These are phyloP conservation scores for Austrolebias charrua DNA, from an alignment of 2,797 vertebrate genomes.

Conservation along the genomic window DNA sequence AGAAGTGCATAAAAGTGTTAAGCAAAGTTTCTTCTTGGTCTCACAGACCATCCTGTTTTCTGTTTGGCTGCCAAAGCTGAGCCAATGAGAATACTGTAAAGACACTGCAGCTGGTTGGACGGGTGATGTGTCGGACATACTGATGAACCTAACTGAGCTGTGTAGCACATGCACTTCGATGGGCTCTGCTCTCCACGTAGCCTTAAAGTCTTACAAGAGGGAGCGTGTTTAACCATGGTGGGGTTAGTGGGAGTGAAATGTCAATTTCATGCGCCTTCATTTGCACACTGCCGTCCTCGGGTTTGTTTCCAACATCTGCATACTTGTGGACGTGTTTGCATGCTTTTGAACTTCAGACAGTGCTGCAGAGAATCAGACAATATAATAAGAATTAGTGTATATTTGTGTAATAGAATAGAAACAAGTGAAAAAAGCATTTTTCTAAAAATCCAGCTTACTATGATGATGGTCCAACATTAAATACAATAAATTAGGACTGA, in stretches of 20 bases:
- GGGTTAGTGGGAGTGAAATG: constrained; percentile 2
- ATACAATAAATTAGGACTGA: constrained; percentile 4
- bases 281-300: background rate
- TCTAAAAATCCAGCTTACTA: background rate
- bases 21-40: background rate
- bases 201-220: constrained; percentile 6
- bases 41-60: constrained; percentile 16
- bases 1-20: background rate
- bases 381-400: background rate
- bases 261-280: background rate
- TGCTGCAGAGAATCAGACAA: background rate
- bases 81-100: constrained; percentile 8
- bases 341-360: constrained; percentile 1
- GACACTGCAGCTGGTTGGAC: constrained; percentile 1
- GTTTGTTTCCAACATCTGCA: background rate
- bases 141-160: constrained; percentile 13
- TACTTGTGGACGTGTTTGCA: background rate
- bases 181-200: constrained; percentile 1
- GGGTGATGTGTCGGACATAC: background rate
- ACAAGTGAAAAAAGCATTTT: background rate
- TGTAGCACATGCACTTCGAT: constrained; percentile 11
- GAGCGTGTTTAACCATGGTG: constrained; percentile 20
- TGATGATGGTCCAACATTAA: background rate
- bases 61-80: constrained; percentile 6
- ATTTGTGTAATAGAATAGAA: background rate